These are phyloP conservation scores for Varanus komodoensis DNA, from an alignment of 2,113 vertebrate species.

Conservation along the genomic window DNA sequence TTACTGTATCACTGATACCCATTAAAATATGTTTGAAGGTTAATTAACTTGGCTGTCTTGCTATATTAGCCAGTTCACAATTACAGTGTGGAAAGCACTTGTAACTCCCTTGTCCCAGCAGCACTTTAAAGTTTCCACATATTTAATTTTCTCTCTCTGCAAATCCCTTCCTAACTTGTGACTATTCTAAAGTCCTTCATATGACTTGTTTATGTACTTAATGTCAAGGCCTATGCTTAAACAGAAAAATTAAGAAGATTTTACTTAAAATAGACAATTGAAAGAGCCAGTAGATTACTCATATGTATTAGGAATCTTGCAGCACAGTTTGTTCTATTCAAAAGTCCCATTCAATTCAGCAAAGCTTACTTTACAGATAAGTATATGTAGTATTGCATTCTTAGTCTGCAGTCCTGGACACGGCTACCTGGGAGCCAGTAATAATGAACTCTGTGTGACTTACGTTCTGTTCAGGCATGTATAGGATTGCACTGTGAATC, in stretches of 20 bases:
- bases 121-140: not conserved
- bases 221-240: not conserved
- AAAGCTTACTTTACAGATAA: not conserved
- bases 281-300: too few relatives aligned
- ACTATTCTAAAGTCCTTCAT: not conserved
- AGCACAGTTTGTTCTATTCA: too few relatives aligned
- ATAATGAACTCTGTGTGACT: not conserved
- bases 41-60: not conserved
- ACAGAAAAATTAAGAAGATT: not conserved
- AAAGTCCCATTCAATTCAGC: too few relatives aligned
- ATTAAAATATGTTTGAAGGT: not conserved
- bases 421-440: not conserved
- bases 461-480: not conserved
- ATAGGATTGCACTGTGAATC: not conserved
- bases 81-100: not conserved
- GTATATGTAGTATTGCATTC: too few relatives aligned
- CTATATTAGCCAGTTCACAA: not conserved
- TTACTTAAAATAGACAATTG: not conserved
- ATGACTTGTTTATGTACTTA: not conserved
- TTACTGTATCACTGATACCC: not conserved
- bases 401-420: too few relatives aligned
- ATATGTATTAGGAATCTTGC: not conserved
- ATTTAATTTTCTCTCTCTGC: not conserved
- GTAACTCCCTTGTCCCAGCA: not conserved
- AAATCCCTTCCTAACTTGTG: not conserved